Evolutionary conservation across 2,888 invertebrate species (phyloP), one percentile per base, ranked within the genome.

Genomic region (Epirrhoe tristata): DNA sequence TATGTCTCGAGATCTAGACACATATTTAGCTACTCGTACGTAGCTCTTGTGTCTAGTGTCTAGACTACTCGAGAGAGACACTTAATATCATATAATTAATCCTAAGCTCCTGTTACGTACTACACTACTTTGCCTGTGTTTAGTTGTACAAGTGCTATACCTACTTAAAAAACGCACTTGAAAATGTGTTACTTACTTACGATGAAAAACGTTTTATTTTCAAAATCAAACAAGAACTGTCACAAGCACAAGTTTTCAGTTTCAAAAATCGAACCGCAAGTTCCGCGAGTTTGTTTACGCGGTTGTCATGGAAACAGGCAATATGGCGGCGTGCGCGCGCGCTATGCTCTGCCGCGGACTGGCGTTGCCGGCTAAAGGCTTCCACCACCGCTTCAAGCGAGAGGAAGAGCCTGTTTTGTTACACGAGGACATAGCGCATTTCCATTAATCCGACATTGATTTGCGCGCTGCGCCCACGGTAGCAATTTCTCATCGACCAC

Each of bases 241-340:
- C 70, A 69, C 74, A 67, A 59, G 34, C 56, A 54, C 63, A 55
- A n/a, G 51, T 46, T 24, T 61, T 63, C 34, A 62, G 65, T 62
- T 57, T 36, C 8, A 50, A 64, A 59, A 57, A 17, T 50, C 36
- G 14, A 59, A 60, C 46, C 39, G 59, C 7, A 60, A 55, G 52
- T 52, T 64, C 61, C 65, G 63, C 64, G 55, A 74, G 73, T 80
- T 82, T 88, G 86, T 89, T 87, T 88, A 90, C 90, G 84, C 88
- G 85, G 93, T 92, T 81, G 91, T 90, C 93, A 93, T 93, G 86
- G 86, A 83, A 92, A 93, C 92, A 82, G 81, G 77, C 84, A 91
- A 89, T 82, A 90, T 88, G 87, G 89, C 90, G 90, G 81, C 81
- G 82, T 84, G 89, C 89, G 91, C 90, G 88, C 87, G 85, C 90